Conservation (phyloP, 2,888 invertebrate species). For the Volucella inflata region DNA sequence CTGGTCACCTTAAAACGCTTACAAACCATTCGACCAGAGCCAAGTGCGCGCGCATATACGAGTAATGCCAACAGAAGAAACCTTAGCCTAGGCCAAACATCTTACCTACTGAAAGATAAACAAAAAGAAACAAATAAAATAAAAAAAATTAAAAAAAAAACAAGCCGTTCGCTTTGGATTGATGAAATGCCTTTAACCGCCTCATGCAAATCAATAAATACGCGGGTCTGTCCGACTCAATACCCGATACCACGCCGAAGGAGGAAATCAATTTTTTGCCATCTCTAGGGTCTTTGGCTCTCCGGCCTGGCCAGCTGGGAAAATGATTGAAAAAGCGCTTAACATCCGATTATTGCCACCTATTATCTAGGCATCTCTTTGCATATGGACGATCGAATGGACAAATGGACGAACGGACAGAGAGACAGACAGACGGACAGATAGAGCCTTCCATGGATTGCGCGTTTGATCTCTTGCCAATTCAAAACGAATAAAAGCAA, state of each 20-base stretch:
- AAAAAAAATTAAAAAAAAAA: neutral
- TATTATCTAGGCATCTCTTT: conserved; percentile 71
- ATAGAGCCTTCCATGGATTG: conserved; percentile 41
- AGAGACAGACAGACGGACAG: neutral
- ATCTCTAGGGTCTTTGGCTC: conserved; percentile 44
- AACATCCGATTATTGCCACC: conserved; percentile 71
- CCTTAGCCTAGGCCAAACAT: neutral
- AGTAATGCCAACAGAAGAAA: conserved; percentile 1
- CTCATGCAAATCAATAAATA: conserved; percentile 65
- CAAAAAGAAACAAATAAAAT: conserved; percentile 27
- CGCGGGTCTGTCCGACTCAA: conserved; percentile 31
- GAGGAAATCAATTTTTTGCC: conserved; percentile 72
- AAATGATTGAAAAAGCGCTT: conserved; percentile 74
- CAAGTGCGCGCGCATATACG: neutral
- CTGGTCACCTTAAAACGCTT: conserved; percentile 19
- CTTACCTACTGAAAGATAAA: conserved; percentile 35
- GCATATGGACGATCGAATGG: conserved; percentile 34
- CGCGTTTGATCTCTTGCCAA: conserved; percentile 69
- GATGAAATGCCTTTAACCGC: conserved; percentile 61
- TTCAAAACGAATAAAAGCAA: conserved; percentile 73
- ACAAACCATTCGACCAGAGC: neutral
- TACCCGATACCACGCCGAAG: conserved; percentile 11
- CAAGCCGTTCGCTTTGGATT: conserved; percentile 29
- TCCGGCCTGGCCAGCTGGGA: conserved; percentile 52
- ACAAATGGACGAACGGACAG: conserved; percentile 2